phyloP scores from a whole-genome alignment of 2,113 vertebrate genomes.

The Macrotus californicus region DNA sequence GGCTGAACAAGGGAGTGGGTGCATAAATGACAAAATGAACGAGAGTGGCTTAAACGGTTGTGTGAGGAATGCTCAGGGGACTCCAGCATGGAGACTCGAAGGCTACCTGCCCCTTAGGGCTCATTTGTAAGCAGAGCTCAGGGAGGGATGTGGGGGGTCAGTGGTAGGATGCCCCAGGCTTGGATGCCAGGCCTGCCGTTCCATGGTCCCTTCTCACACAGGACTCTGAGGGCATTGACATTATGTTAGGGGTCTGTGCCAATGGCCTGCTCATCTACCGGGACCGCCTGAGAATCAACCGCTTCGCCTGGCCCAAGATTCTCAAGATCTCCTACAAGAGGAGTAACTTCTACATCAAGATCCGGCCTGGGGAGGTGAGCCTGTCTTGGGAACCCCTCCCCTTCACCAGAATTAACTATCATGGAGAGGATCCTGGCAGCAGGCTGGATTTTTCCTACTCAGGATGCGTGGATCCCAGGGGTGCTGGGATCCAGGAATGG shows the following conservation, averaged over 20 bases:
- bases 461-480: not conserved
- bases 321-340: conserved; percentile 99
- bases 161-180: not conserved
- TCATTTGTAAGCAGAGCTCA: not conserved
- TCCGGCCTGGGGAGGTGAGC: conserved; percentile 95
- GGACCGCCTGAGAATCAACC: conserved; percentile 96
- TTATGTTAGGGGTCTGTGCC: conserved; percentile 98
- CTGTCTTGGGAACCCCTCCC: not conserved
- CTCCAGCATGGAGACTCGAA: not conserved
- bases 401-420: not conserved
- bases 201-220: conserved; percentile 58
- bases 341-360: conserved; percentile 99
- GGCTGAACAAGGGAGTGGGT: not conserved
- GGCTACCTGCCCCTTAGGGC: not conserved
- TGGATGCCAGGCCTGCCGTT: not conserved
- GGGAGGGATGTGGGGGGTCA: not conserved
- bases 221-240: conserved; percentile 99
- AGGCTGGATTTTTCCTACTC: not conserved
- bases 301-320: conserved; percentile 99
- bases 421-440: not conserved
- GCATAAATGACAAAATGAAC: not conserved
- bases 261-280: conserved; percentile 97
- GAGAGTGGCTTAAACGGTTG: not conserved
- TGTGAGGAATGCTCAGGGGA: not conserved
- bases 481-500: not conserved